Evolutionary conservation across 2,888 invertebrate genomes (phyloP), one percentile per base, ranked within the genome.

Genomic region (Plagodis pulveraria): DNA sequence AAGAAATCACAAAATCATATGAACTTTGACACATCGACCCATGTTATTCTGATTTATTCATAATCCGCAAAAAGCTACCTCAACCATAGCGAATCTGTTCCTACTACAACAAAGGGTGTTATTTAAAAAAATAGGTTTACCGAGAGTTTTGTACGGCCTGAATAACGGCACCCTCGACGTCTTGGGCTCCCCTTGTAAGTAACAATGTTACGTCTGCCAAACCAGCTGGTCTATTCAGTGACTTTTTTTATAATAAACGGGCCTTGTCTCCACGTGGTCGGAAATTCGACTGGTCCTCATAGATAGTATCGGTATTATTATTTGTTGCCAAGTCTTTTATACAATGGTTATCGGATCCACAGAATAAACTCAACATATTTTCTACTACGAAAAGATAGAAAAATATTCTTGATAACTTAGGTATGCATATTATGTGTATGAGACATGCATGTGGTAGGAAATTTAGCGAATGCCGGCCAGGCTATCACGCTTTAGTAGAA

Each of bases 181-280:
- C 84, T 86, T 82, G 71, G 73, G 78, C 73, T 74, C 82, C 86
- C 83, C 83, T 84, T 80, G 76, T 78, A 78, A 86, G 71, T 82
- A 82, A 86, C 85, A 86, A 83, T 85, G 83, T 87, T 86, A 83
- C 87, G 84, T 85, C 77, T 77, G 81, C 72, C 76, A 78, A 83
- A 87, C 88, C 91, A 91, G 89, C 90, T 91, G 91, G 86, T 84
- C 87, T 86, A 87, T 91, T 89, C 76, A 91, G 79, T 43, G 42
- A 66, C 64, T 74, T 78, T 80, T 81, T 76, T 70, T 50, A 56
- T 60, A 66, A 67, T 70, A 71, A 70, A 65, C 70, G 75, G 67
- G 71, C 73, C 72, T 64, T 73, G 73, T 74, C 72, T 81, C 81
- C 88, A 89, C 89, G 90, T 89, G 87, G 84, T 84, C 81, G 86